A percentile compares a stretch with the other conserved stretches of the same genome.
Evolutionary conservation across 2,113 vertebrate genomes (phyloP).

Genomic region (Anseranas semipalmata): DNA sequence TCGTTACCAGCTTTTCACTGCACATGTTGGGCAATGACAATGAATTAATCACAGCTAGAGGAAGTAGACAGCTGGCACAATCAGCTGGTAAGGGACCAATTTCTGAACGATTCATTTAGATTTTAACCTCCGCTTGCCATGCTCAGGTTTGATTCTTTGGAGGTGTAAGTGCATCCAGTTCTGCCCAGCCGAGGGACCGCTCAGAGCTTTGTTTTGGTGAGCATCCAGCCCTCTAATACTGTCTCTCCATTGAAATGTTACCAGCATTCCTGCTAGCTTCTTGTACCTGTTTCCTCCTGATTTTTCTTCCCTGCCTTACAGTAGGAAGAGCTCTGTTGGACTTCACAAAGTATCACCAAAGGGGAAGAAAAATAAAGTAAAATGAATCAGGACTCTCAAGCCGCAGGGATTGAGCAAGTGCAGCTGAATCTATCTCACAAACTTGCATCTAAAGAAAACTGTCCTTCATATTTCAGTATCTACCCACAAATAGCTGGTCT

Average conservation of each 20-base stretch:
- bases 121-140: background rate
- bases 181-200: background rate
- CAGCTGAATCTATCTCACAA: background rate
- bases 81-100: background rate
- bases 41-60: background rate
- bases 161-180: background rate
- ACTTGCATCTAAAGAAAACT: background rate
- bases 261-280: background rate
- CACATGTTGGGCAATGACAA: background rate
- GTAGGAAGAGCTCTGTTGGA: background rate
- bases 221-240: background rate
- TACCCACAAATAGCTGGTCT: background rate
- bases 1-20: background rate
- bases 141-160: background rate
- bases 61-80: background rate
- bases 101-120: background rate
- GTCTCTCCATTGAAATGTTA: background rate
- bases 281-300: background rate
- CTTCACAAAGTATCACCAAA: background rate
- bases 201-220: background rate
- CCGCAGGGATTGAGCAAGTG: background rate
- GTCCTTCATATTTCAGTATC: background rate
- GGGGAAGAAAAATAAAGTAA: background rate
- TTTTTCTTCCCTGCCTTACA: background rate
- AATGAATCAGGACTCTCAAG: accelerated